Evolutionary conservation across 2,113 vertebrate species (phyloP).

Genomic region (Pluvianellus socialis): DNA sequence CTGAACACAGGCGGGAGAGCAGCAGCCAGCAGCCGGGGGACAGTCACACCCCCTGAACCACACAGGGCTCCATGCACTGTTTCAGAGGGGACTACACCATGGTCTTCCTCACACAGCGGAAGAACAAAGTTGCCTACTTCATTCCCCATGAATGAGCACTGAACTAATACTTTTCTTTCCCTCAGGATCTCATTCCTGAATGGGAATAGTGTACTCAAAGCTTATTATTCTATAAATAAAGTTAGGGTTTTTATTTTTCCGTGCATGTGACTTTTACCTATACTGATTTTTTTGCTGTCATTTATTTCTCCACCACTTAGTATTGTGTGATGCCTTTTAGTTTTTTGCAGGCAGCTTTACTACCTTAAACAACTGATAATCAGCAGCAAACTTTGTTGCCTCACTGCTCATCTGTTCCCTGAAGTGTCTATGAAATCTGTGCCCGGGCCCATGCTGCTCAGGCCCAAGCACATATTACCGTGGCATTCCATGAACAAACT

Average conservation of each 20-base stretch:
- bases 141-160: neutral
- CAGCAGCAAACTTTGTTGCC: neutral
- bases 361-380: neutral
- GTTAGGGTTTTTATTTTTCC: neutral
- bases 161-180: neutral
- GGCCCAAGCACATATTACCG: neutral
- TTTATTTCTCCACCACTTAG: neutral
- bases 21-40: neutral
- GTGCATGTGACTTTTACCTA: accelerated
- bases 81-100: neutral
- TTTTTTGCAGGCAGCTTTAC: neutral
- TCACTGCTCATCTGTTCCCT: neutral
- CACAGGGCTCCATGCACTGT: neutral
- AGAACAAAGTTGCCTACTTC: neutral
- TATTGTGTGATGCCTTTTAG: neutral
- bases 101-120: neutral
- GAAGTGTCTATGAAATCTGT: neutral
- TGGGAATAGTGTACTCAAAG: neutral
- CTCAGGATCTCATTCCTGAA: neutral
- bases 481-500: neutral
- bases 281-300: neutral
- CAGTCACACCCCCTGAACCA: neutral
- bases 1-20: neutral
- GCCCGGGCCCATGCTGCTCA: neutral
- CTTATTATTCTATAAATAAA: neutral